Percentiles rank a stretch among this genome's conserved stretches.
These are phyloP conservation scores for Pongo pygmaeus DNA, from an alignment of 2,113 vertebrate species.

Conservation along the genomic window DNA sequence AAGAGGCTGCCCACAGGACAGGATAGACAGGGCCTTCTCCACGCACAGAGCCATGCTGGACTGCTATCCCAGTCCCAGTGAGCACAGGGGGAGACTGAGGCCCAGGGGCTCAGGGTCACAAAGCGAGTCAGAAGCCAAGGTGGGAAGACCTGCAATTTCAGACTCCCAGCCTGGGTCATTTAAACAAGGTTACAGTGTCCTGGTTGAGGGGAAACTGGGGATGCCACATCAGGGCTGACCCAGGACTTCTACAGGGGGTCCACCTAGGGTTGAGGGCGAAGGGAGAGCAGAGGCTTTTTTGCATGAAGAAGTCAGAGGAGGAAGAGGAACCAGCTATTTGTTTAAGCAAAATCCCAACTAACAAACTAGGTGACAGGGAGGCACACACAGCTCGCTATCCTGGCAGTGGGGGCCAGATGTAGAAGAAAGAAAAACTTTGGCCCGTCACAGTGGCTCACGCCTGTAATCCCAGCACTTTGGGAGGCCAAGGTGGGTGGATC, in stretches of 20 bases:
- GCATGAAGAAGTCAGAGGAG: slow-evolving; percentile 31
- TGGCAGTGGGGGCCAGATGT: background rate
- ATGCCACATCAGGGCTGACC: background rate
- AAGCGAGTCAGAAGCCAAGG: background rate
- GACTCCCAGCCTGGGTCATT: background rate
- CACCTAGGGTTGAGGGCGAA: background rate
- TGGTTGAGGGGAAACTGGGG: background rate
- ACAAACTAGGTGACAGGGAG: background rate
- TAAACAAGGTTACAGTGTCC: background rate
- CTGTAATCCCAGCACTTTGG: too few species aligned
- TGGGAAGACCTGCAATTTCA: background rate
- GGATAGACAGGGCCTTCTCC: background rate
- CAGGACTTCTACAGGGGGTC: background rate
- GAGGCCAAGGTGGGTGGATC: too few species aligned
- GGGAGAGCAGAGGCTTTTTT: background rate
- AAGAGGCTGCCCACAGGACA: background rate
- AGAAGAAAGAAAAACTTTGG: background rate
- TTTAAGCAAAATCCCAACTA: slow-evolving; percentile 67
- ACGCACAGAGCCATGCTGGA: background rate
- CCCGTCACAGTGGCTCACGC: too few species aligned
- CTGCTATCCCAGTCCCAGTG: background rate
- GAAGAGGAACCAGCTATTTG: slow-evolving; percentile 61
- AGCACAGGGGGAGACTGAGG: background rate
- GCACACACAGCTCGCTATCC: background rate
- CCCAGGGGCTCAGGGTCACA: background rate